Evolutionary conservation across 2,113 vertebrate species (phyloP).

Genomic region (Gambusia affinis): DNA sequence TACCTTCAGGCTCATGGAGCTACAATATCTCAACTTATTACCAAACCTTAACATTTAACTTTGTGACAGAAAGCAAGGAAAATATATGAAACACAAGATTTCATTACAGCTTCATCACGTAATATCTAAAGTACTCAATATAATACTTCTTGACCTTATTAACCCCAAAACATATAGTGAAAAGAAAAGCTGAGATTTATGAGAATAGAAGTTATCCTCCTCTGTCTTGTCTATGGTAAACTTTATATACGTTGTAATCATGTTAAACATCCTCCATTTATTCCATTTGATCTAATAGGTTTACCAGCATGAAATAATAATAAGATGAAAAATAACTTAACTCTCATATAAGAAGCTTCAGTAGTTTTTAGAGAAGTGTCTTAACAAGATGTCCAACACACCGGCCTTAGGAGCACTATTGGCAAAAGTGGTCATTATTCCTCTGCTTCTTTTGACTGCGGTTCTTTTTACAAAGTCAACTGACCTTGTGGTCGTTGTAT

Average conservation of each 20-base stretch:
- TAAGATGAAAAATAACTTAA: conserved; percentile 8
- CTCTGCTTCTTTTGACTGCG: conserved; percentile 37
- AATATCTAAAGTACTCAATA: background rate
- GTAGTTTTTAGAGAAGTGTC: conserved; percentile 3
- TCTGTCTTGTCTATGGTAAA: background rate
- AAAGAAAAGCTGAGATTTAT: background rate
- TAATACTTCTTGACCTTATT: background rate
- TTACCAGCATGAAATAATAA: background rate
- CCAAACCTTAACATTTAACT: background rate
- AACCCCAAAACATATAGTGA: background rate
- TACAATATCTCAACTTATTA: background rate
- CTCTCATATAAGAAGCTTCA: conserved; percentile 4
- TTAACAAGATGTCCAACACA: conserved; percentile 30
- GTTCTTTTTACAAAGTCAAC: conserved; percentile 20
- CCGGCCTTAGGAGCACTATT: conserved; percentile 32
- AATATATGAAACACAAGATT: background rate
- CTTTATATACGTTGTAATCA: conserved; percentile 7
- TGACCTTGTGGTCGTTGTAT: conserved; percentile 60
- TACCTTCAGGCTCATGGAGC: too few relatives aligned
- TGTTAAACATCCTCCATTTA: background rate
- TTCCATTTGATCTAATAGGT: conserved; percentile 9
- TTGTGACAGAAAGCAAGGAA: background rate
- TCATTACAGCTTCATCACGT: background rate
- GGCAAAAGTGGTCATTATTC: conserved; percentile 46
- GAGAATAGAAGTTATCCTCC: background rate